phyloP scores from a whole-genome alignment of 2,888 invertebrate genomes.

The Chalcis sispes region DNA sequence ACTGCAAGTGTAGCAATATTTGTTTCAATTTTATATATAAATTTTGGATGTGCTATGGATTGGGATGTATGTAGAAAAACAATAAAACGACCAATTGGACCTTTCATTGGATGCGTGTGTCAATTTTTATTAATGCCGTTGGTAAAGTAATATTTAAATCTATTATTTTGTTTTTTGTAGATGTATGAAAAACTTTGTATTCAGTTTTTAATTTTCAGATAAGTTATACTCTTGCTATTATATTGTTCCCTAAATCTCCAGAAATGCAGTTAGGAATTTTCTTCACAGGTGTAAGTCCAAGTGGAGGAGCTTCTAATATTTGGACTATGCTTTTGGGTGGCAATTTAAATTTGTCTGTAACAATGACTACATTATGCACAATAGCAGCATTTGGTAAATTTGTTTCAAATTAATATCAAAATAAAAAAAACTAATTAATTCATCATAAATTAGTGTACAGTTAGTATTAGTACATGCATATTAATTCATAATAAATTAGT shows the following conservation, averaged over 20 bases:
- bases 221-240: constrained; percentile 84
- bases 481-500: too few species aligned
- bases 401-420: background rate
- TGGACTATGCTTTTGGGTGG: constrained; percentile 95
- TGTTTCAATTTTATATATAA: constrained; percentile 89
- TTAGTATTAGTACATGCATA: too few species aligned
- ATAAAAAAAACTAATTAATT: background rate
- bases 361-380: constrained; percentile 96
- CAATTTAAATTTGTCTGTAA: constrained; percentile 93
- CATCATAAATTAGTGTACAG: too few species aligned
- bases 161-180: background rate
- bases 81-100: constrained; percentile 85
- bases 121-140: constrained; percentile 93
- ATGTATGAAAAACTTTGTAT: constrained; percentile 5
- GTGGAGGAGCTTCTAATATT: constrained; percentile 97
- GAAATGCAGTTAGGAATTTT: constrained; percentile 90
- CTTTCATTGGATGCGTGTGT: constrained; percentile 85
- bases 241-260: constrained; percentile 83
- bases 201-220: constrained; percentile 78
- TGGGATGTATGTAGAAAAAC: constrained; percentile 83
- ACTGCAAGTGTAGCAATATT: constrained; percentile 85
- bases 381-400: constrained; percentile 87
- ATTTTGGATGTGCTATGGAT: constrained; percentile 93
- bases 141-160: constrained; percentile 77
- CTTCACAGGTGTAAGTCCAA: constrained; percentile 92